These are phyloP conservation scores for Aleiodes alternator DNA, from an alignment of 2,888 invertebrate genomes.

Conservation along the genomic window DNA sequence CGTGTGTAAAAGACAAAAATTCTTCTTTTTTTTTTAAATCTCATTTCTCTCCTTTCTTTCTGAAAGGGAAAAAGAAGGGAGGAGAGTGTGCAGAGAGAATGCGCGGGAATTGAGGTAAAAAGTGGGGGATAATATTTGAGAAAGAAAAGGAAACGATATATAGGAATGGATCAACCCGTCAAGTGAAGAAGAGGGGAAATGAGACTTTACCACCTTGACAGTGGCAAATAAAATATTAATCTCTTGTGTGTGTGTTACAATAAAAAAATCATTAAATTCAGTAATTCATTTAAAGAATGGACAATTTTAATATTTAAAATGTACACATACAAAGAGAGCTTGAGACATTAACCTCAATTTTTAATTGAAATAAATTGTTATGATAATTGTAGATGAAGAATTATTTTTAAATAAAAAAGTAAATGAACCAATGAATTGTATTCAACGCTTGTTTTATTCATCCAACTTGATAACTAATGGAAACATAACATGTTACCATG, in stretches of 20 bases:
- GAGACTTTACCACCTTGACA: conserved; percentile 40
- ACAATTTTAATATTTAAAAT: background rate
- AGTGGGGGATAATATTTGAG: conserved; percentile 5
- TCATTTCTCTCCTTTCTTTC: too few species aligned
- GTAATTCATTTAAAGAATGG: too few species aligned
- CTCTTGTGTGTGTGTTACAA: background rate
- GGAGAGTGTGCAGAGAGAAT: conserved; percentile 12
- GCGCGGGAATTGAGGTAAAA: conserved; percentile 25
- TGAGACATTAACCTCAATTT: background rate
- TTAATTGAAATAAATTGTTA: background rate
- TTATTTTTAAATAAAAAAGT: too few species aligned
- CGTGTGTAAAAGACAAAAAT: conserved; percentile 32
- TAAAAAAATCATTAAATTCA: conserved; percentile 10
- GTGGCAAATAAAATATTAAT: conserved; percentile 31
- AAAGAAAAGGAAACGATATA: background rate
- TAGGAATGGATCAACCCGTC: conserved; percentile 7
- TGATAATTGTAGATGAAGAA: too few species aligned
- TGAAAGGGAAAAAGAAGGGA: background rate
- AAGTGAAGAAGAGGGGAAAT: background rate
- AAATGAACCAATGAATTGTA: too few species aligned
- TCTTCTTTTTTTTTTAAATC: background rate
- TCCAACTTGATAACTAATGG: too few species aligned
- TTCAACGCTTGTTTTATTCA: too few species aligned
- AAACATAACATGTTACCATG: background rate
- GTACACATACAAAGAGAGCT: too few species aligned